A percentile compares a stretch with the other conserved stretches of the same genome.
Evolutionary conservation across 2,797 vertebrate species (phyloP).

Genomic region (Cyclura pinguis): DNA sequence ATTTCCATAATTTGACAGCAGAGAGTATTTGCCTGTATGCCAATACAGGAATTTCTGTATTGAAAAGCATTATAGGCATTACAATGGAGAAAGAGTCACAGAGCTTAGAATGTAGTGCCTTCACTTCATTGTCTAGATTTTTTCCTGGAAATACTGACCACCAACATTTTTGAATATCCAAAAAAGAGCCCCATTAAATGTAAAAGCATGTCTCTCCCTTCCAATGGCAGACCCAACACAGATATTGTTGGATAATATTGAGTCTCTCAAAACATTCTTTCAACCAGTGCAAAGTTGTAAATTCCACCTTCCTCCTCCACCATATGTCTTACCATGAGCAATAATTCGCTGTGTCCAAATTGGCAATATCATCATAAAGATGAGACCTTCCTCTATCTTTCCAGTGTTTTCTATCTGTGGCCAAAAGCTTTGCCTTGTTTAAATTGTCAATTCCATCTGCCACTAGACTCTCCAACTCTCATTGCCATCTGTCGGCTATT

Average conservation of each 20-base stretch:
- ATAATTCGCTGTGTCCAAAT: slow-evolving; percentile 50
- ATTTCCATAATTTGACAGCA: background rate
- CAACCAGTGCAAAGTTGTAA: slow-evolving; percentile 43
- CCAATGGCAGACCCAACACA: background rate
- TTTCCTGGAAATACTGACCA: background rate
- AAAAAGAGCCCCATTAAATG: slow-evolving; percentile 3
- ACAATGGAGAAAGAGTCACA: background rate
- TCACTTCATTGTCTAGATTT: background rate
- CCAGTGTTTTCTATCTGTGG: slow-evolving; percentile 43
- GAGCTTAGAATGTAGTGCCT: background rate
- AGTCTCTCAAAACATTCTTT: slow-evolving; percentile 45
- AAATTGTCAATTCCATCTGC: slow-evolving; percentile 67
- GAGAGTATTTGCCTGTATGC: background rate
- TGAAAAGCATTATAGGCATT: background rate
- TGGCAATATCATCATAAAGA: slow-evolving; percentile 62
- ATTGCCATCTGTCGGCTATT: slow-evolving; percentile 56
- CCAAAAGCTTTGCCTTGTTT: slow-evolving; percentile 59
- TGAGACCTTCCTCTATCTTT: slow-evolving; percentile 57
- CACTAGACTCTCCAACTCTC: slow-evolving; percentile 51
- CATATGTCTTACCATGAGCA: slow-evolving; percentile 59
- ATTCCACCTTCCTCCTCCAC: slow-evolving; percentile 35
- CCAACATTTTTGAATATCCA: background rate
- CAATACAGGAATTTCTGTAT: background rate
- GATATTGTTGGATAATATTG: background rate
- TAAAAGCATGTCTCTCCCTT: background rate